These are phyloP conservation scores for Phalacrocorax carbo DNA, from an alignment of 2,113 vertebrate genomes.

Conservation along the genomic window DNA sequence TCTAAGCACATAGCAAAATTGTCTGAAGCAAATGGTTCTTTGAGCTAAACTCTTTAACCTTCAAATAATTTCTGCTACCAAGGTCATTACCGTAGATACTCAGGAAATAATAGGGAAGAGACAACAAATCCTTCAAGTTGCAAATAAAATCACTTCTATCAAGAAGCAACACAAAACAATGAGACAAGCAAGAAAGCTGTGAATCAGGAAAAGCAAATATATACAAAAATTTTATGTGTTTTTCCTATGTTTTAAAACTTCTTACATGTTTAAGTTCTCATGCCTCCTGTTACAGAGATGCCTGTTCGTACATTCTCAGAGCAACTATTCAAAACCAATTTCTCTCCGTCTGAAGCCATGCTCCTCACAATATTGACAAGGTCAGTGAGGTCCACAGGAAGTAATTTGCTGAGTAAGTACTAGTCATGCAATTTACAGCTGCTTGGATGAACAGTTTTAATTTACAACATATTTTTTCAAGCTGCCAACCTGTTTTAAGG, in stretches of 20 bases:
- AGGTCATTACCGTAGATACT: background rate
- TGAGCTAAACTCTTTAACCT: background rate
- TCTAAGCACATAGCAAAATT: background rate
- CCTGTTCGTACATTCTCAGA: background rate
- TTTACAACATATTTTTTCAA: constrained; percentile 6
- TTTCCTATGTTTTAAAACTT: background rate
- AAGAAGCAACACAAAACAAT: background rate
- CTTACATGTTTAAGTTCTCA: background rate
- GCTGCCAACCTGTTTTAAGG: background rate
- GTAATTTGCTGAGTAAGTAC: constrained; percentile 47
- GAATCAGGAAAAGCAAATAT: background rate
- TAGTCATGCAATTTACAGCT: constrained; percentile 19
- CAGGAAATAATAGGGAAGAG: background rate
- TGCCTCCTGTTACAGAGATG: background rate
- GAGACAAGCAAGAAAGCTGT: background rate
- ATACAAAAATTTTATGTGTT: accelerated
- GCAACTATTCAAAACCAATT: constrained; percentile 1
- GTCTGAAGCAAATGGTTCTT: background rate
- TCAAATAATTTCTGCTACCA: background rate
- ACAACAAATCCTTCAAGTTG: background rate
- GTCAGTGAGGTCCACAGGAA: constrained; percentile 31
- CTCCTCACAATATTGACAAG: constrained; percentile 22
- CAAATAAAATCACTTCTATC: background rate
- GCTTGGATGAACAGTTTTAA: constrained; percentile 15
- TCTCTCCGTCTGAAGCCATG: background rate